Evolutionary conservation across 2,888 invertebrate species (phyloP), one percentile per base, ranked within the genome.

Genomic region (Zaprionus lineosus): DNA sequence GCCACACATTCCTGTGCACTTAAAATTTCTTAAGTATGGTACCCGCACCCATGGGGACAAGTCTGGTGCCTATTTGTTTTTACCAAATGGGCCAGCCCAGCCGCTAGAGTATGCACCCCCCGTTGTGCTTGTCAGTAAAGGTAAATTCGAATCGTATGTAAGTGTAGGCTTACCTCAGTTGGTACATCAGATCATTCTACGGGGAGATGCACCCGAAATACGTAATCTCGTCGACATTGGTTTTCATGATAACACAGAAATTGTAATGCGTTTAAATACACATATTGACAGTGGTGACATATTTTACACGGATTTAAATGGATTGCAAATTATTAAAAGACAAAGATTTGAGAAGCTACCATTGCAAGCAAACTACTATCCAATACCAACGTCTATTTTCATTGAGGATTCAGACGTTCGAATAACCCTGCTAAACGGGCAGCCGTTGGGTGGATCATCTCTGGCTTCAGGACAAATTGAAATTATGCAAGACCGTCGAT

Each of bases 341-440:
- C 94, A 95, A 75, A 93, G 94, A 60, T 94, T 96, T 75, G 91
- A 92, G 0, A 98, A 98, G 91, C 89, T 99, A 12, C 98, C 99
- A 0, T 88, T 98, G 0, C 99, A 99, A 91, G 99, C 95, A 0
- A 98, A 99, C 91, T 98, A 95, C 89, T 99, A 99, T 91, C 99
- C 99, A 1, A 93, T 99, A 89, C 94, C 98, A 0, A 92, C 95
- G 0, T 93, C 94, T 68, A 95, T 95, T 0, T 98, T 94, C 88
- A 94, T 99, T 40, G 95, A 98, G 90, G 95, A 96, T 88, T 91
- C 92, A 1, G 88, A 88, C 26, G 89, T 91, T 1, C 91, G 98
- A 11, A 89, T 98, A 73, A 94, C 95, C 0, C 78, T 98, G 3
- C 89, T 96, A 7, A 95, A 95, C 0, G 94, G 94, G 2, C 96